These are phyloP conservation scores for Vireo altiloquus DNA, from an alignment of 2,113 vertebrate genomes.

Conservation along the genomic window DNA sequence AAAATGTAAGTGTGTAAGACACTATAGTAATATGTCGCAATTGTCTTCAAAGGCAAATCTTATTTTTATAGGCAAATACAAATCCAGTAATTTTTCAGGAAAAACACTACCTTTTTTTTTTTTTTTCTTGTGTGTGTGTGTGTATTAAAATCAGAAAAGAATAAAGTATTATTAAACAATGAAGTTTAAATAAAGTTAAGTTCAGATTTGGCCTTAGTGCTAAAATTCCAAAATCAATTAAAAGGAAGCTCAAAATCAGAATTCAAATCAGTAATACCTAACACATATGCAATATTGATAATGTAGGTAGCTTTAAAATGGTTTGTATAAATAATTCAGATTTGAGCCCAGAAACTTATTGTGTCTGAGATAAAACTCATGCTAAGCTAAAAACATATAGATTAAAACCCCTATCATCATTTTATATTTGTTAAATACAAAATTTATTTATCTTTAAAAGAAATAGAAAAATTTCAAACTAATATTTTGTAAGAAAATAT, in stretches of 20 bases:
- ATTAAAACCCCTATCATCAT: rapidly evolving
- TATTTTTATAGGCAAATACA: neutral
- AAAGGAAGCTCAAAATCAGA: neutral
- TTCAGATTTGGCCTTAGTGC: neutral
- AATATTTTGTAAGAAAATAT: neutral
- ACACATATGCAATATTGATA: neutral
- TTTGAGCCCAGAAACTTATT: neutral
- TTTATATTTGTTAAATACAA: neutral
- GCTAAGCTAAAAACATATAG: neutral
- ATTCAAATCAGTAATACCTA: neutral
- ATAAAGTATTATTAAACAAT: neutral
- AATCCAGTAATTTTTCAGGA: neutral
- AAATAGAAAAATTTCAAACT: neutral
- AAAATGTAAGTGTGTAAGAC: neutral
- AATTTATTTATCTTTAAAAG: neutral
- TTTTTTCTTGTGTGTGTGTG: neutral
- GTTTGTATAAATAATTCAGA: neutral
- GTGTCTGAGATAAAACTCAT: neutral
- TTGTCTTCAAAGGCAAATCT: neutral
- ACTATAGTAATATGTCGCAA: neutral
- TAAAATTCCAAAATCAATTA: neutral
- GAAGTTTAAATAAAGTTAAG: neutral
- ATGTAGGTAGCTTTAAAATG: neutral
- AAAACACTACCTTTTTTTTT: neutral
- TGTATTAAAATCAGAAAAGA: neutral